A percentile compares a stretch with the other conserved stretches of the same genome.
Conservation (phyloP, 2,888 invertebrate genomes). For the Dynastes grantii region DNA sequence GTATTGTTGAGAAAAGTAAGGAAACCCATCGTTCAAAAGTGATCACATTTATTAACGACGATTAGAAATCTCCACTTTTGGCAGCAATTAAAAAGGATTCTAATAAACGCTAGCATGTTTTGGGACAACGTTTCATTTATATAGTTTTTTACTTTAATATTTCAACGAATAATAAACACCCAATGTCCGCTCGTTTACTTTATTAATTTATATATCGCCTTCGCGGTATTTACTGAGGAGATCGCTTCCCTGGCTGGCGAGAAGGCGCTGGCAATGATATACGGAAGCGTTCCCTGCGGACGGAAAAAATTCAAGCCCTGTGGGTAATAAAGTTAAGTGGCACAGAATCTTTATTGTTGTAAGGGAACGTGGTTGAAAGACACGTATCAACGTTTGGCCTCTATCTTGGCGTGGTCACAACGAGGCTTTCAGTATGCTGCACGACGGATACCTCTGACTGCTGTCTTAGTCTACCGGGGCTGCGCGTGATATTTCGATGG, state of each 20-base stretch:
- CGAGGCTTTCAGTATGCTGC: slow-evolving; percentile 53
- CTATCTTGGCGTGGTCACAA: slow-evolving; percentile 53
- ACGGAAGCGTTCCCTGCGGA: slow-evolving; percentile 40
- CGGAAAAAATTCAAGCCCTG: slow-evolving; percentile 41
- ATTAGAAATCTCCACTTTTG: too few species aligned
- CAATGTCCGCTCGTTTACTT: background rate
- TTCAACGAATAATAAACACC: slow-evolving; percentile 4
- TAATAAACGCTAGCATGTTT: too few species aligned
- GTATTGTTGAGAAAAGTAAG: too few species aligned
- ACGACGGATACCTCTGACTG: slow-evolving; percentile 43
- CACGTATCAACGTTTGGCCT: slow-evolving; percentile 56
- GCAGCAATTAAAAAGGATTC: too few species aligned
- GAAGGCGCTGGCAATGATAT: slow-evolving; percentile 32
- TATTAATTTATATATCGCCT: slow-evolving; percentile 35
- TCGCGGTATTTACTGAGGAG: slow-evolving; percentile 21
- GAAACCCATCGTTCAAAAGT: too few species aligned
- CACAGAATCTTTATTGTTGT: slow-evolving; percentile 51
- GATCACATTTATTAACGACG: too few species aligned
- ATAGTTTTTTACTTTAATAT: background rate
- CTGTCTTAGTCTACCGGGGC: slow-evolving; percentile 49
- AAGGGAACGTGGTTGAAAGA: slow-evolving; percentile 52
- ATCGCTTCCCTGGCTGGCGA: background rate
- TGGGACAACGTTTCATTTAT: background rate
- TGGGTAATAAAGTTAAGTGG: slow-evolving; percentile 50
- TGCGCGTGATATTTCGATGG: slow-evolving; percentile 49